Base-by-base conservation (phyloP, 2,888 invertebrate species). In the Oligia fasciuncula region DNA sequence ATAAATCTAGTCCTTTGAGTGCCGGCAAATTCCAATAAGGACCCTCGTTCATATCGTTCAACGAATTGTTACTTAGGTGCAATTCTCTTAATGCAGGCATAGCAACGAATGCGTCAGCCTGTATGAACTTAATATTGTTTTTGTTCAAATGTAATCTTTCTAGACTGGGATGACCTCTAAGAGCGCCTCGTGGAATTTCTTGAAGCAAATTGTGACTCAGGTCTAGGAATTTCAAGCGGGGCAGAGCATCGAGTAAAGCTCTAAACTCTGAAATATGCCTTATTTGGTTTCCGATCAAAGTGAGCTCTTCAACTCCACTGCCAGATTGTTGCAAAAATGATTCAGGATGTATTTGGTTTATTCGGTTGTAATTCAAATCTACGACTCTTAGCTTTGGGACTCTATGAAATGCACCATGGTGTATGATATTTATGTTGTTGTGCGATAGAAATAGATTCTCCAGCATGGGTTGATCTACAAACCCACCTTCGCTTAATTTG, bases 1-100 rank as follows among this genome's bases (percentile, higher is more conserved):
- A 98, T 62, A 99, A 95, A 95, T 99, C 99, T 78, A 99, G 94
- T 1, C 99, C 99, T 96, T 98, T 99, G 6, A 99, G 95, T 13
- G 98, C 98, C 0, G 98, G 98, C 68, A 99, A 95, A 95, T 98
- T 98, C 98, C 98, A 99, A 91, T 98, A 98, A 0, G 98, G 98
- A 72, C 98, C 97, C 84, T 98, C 98, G 69, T 98, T 95, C 73
- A 98, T 96, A 91, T 98, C 98, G 1, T 97, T 97, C 51, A 99
- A 94, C 4, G 98, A 98, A 92, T 99, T 99, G 91, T 99, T 99
- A 86, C 98, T 97, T 80, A 99, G 95, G 88, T 98, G 97, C 60
- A 99, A 96, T 91, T 99, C 98, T 87, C 98, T 97, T 62, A 99
- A 94, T 0, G 98, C 98, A 0, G 98, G 98, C 98, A 99, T 98